A percentile compares a stretch with the other conserved stretches of the same genome.
Conservation (phyloP, 2,113 vertebrate species). For the Indicator indicator region DNA sequence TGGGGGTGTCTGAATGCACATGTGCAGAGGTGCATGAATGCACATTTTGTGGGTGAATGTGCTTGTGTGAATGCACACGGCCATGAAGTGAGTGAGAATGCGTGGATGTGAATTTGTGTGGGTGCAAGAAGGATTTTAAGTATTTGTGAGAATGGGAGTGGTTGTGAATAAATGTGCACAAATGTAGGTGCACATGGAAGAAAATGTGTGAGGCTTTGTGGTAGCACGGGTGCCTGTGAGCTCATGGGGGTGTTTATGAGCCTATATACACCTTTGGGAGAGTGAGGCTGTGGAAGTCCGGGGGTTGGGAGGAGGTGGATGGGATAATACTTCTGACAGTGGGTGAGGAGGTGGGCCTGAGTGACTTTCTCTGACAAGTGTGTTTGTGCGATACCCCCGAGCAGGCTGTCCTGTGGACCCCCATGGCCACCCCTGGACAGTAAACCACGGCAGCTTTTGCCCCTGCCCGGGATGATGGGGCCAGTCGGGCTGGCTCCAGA, state of each 20-base stretch:
- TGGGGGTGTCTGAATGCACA: not conserved
- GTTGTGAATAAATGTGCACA: rapidly evolving
- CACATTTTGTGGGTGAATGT: not conserved
- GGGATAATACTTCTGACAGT: rapidly evolving
- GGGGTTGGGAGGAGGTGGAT: no score
- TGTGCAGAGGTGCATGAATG: not conserved
- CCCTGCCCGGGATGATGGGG: not conserved
- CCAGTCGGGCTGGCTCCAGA: not conserved
- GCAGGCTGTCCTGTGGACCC: not conserved
- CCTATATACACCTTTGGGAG: rapidly evolving
- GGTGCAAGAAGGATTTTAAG: not conserved
- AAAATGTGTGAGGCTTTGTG: rapidly evolving
- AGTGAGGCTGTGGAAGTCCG: rapidly evolving
- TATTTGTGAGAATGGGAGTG: not conserved
- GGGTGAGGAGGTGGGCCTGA: not conserved
- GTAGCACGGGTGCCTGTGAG: not conserved
- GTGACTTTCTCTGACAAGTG: rapidly evolving
- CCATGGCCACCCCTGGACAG: rapidly evolving
- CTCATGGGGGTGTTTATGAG: not conserved
- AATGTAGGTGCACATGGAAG: not conserved
- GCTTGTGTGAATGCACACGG: rapidly evolving
- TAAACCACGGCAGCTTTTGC: not conserved
- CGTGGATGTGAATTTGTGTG: no score
- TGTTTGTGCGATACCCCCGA: not conserved
- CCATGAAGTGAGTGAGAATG: not conserved